These are phyloP conservation scores for Mechanitis mazaeus DNA, from an alignment of 2,888 invertebrate genomes.

Conservation along the genomic window DNA sequence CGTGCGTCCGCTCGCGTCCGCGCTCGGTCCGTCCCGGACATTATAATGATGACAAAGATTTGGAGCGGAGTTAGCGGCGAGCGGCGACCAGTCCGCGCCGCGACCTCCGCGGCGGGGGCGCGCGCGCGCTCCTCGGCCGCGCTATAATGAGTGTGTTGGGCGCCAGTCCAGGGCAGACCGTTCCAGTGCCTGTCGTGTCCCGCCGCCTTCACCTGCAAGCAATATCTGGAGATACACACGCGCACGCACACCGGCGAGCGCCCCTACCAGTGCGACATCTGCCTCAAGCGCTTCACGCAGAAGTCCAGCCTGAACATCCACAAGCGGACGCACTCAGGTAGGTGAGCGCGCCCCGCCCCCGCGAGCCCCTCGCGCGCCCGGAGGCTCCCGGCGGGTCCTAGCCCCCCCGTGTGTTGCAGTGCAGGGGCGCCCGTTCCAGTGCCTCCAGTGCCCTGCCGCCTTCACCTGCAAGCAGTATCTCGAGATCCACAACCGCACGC, in stretches of 20 bases:
- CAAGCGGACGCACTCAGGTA: constrained; percentile 85
- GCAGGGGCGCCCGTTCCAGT: constrained; percentile 78
- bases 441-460: constrained; percentile 76
- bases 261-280: constrained; percentile 83
- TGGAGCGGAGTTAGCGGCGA: constrained; percentile 67
- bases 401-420: constrained; percentile 55
- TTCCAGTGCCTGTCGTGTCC: constrained; percentile 79
- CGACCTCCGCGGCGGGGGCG: constrained; percentile 66
- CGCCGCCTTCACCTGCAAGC: constrained; percentile 78
- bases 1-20: constrained; percentile 23
- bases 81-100: constrained; percentile 72
- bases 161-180: constrained; percentile 77
- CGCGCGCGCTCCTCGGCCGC: constrained; percentile 68
- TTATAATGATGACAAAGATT: constrained; percentile 39
- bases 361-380: constrained; percentile 28
- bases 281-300: constrained; percentile 88
- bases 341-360: constrained; percentile 43
- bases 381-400: constrained; percentile 33
- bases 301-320: constrained; percentile 89
- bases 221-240: constrained; percentile 80
- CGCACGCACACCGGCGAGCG: constrained; percentile 77
- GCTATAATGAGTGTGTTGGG: constrained; percentile 75
- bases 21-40: constrained; percentile 15
- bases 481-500: constrained; percentile 75
- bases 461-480: constrained; percentile 77